Conservation (phyloP, 2,888 invertebrate genomes). For the Agriotes lineatus region DNA sequence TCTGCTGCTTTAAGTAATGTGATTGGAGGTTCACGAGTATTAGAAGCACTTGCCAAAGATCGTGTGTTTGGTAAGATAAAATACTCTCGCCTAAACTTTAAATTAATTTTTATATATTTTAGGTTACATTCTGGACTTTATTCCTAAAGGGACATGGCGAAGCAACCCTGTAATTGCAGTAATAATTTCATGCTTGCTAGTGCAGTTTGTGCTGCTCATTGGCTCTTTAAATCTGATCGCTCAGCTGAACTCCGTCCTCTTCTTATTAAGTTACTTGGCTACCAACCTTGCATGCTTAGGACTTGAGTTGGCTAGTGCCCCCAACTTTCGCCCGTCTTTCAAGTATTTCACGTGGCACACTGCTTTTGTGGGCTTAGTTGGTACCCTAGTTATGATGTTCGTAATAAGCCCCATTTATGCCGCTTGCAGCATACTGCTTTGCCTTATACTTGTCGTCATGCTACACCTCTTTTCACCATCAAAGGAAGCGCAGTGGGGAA, state of each 20-base stretch:
- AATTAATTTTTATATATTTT: constrained; percentile 37
- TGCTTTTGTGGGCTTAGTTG: constrained; percentile 85
- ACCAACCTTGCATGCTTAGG: constrained; percentile 97
- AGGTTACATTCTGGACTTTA: constrained; percentile 79
- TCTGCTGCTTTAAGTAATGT: constrained; percentile 97
- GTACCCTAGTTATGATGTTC: constrained; percentile 94
- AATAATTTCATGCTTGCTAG: constrained; percentile 85
- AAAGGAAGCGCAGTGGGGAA: constrained; percentile 90
- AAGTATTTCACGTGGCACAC: constrained; percentile 97
- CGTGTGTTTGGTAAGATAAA: constrained; percentile 94
- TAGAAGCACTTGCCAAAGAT: constrained; percentile 96
- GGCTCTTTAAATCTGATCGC: constrained; percentile 97
- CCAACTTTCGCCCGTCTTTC: constrained; percentile 98
- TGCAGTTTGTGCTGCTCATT: constrained; percentile 89
- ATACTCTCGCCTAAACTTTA: no score
- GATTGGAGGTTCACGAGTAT: constrained; percentile 96
- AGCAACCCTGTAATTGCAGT: constrained; percentile 89
- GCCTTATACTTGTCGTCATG: constrained; percentile 86
- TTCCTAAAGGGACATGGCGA: constrained; percentile 80
- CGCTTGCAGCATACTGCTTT: constrained; percentile 86
- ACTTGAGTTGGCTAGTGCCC: constrained; percentile 95
- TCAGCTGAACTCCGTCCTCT: constrained; percentile 95
- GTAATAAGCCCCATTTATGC: constrained; percentile 93
- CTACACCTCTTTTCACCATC: constrained; percentile 92
- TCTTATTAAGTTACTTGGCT: constrained; percentile 95